Conservation (phyloP, 37 sponge, comb jelly and placozoan genomes). For the Hormiphora californensis region DNA sequence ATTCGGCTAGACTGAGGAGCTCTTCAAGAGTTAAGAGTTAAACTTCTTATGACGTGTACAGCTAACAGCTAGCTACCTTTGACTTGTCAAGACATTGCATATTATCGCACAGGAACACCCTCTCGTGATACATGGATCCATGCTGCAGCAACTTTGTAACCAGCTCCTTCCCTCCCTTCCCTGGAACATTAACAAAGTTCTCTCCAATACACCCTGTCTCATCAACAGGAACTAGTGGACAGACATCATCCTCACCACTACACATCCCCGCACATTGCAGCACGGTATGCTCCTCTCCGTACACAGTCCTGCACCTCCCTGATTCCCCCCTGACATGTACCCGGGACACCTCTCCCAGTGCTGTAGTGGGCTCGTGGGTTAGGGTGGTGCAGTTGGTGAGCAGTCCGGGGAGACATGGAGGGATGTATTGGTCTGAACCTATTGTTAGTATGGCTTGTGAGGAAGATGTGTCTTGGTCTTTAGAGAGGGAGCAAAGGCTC, state of each 20-base stretch:
- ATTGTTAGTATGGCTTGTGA: neutral
- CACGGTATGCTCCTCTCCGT: neutral
- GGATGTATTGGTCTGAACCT: neutral
- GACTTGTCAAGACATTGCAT: neutral
- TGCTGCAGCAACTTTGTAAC: too few relatives aligned
- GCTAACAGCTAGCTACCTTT: too few relatives aligned
- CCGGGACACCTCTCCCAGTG: too few relatives aligned
- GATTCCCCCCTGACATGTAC: too few relatives aligned
- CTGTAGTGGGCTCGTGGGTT: neutral
- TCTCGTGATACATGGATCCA: neutral
- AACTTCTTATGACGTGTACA: too few relatives aligned
- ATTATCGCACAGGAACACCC: neutral
- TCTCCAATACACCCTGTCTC: neutral
- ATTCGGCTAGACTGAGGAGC: too few relatives aligned
- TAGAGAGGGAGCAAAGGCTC: neutral
- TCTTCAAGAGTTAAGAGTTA: too few relatives aligned
- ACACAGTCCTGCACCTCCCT: too few relatives aligned
- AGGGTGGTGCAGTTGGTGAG: neutral
- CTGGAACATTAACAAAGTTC: neutral
- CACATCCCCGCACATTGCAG: neutral
- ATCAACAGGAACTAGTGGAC: neutral
- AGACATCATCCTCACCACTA: neutral
- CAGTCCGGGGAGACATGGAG: neutral
- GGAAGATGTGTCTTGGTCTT: neutral
- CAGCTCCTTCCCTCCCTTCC: neutral